phyloP scores from a whole-genome alignment of 2,888 invertebrate genomes.

The Mesoligia furuncula region DNA sequence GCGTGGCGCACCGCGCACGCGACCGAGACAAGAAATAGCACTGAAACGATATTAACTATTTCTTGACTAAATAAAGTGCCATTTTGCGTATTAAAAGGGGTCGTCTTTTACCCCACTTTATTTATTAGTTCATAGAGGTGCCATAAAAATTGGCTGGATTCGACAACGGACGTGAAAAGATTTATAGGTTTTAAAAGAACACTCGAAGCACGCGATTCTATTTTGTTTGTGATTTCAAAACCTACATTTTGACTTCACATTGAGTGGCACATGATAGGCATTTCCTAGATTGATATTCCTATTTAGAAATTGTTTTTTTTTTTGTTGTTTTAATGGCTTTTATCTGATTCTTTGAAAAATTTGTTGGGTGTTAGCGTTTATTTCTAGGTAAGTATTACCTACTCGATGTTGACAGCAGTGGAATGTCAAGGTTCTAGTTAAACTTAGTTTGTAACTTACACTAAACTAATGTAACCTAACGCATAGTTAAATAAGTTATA shows the following conservation, averaged over 20 bases:
- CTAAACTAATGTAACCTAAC: background rate
- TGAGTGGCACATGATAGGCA: constrained; percentile 16
- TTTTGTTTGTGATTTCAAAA: constrained; percentile 17
- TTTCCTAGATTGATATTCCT: background rate
- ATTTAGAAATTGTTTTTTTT: background rate
- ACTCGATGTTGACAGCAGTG: background rate
- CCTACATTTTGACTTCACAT: constrained; percentile 3
- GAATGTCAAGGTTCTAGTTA: background rate
- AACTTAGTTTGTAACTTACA: background rate
- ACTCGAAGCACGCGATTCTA: constrained; percentile 30
- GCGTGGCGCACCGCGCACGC: constrained; percentile 49
- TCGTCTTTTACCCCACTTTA: background rate
- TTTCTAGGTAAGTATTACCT: background rate
- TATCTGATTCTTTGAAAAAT: no score
- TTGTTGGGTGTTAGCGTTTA: background rate
- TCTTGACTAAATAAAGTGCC: background rate
- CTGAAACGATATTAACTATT: constrained; percentile 1
- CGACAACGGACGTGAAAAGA: background rate
- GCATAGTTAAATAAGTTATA: constrained; percentile 2
- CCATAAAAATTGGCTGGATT: constrained; percentile 21
- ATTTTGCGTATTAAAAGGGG: no score
- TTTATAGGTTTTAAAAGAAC: background rate
- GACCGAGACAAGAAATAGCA: background rate
- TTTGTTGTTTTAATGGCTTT: background rate
- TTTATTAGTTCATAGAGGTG: constrained; percentile 42